Evolutionary conservation across 2,797 vertebrate genomes (phyloP), one percentile per base, ranked within the genome.

Genomic region (Xiphophorus birchmanni): DNA sequence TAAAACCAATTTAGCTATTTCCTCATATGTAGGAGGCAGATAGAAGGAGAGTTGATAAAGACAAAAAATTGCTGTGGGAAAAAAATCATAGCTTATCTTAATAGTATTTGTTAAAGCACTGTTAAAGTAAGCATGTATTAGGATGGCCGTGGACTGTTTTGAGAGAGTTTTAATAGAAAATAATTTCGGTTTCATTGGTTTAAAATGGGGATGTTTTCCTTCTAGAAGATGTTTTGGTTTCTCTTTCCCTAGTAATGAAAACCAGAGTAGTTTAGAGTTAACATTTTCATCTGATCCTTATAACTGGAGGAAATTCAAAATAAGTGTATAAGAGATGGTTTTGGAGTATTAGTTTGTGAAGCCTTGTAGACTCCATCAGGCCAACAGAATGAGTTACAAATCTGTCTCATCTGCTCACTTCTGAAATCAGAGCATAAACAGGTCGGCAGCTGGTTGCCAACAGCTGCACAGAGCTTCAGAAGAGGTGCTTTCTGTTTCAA

Each of bases 381-480:
- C 77, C 45, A 37, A 63, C 76, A 84, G 80, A 10, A 12, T 80
- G 82, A 82, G 86, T 40, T 29, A 72, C 75, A 48, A 88, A 89
- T 87, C 86, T 89, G 92, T 86, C 88, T 2, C 48, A 71, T 88
- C n/a, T 48, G 84, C 77, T 88, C 2, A 18, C 42, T 81, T 69
- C 80, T 87, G 77, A 85, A 77, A 81, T 42, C 71, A 48, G 54
- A 77, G 76, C 26, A 67, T 74, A 56, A 82, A 54, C 81, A 74
- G 74, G 73, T 77, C 12, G 52, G 74, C 83, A 86, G 80, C 32
- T 48, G 0, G 15, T 76, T 50, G 75, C 84, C 86, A 88, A 6
- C 77, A 13, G 63, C 67, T 75, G 9, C 78, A 32, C 67, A 12
- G 65, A 67, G 74, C 56, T 58, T 35, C 48, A 78, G 73, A 75